Conservation (phyloP, 1,140 invertebrate genomes). For the Papilio aristodemus region DNA sequence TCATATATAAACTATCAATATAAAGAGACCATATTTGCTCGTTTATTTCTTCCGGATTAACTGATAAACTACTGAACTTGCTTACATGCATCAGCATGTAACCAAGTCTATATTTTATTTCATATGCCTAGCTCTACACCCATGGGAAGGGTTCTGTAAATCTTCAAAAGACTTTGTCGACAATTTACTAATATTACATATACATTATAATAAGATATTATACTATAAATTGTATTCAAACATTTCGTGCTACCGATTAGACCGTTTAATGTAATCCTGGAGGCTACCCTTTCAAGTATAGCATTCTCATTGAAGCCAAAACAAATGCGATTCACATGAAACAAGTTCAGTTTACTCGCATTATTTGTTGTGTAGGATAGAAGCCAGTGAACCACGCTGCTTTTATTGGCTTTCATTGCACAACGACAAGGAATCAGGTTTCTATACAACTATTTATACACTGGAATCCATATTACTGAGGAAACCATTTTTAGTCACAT, state of each 20-base stretch:
- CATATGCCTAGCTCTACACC: too few species aligned
- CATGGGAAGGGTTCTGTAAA: too few species aligned
- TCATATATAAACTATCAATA: too few species aligned
- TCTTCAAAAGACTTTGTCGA: too few species aligned
- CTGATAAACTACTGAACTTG: too few species aligned
- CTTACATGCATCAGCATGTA: too few species aligned
- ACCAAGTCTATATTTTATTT: too few species aligned
- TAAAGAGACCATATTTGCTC: too few species aligned
- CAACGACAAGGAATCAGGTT: slow-evolving; percentile 25
- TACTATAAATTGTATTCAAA: background rate
- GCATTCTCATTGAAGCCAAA: slow-evolving; percentile 29
- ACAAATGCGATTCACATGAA: background rate
- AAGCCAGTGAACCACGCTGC: slow-evolving; percentile 26
- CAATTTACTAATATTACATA: too few species aligned
- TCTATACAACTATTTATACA: slow-evolving; percentile 25
- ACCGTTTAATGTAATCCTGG: background rate
- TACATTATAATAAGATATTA: background rate
- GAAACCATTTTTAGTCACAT: slow-evolving; percentile 30
- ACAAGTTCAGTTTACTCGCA: slow-evolving; percentile 10
- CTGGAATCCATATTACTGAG: slow-evolving; percentile 29
- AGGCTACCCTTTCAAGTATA: slow-evolving; percentile 2
- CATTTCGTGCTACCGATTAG: background rate
- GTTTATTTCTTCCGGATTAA: too few species aligned
- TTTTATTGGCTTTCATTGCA: slow-evolving; percentile 30
- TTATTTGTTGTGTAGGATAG: slow-evolving; percentile 28